Evolutionary conservation across 1,140 invertebrate species (phyloP).

Genomic region (Whitmania pigra): DNA sequence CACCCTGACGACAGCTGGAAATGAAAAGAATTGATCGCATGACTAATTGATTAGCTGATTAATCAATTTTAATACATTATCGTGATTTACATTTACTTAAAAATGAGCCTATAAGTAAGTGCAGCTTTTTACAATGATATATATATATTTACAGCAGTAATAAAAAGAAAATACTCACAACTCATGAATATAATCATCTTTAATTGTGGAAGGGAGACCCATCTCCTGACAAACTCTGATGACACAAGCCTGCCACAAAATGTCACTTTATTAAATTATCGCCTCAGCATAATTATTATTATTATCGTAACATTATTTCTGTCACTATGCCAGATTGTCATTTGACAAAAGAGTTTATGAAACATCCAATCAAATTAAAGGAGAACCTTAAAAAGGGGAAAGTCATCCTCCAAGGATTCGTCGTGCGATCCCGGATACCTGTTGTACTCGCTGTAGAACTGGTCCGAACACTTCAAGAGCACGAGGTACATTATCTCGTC

Average conservation of each 20-base stretch:
- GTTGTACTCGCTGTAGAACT: slow-evolving; percentile 72
- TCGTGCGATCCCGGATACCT: slow-evolving; percentile 77
- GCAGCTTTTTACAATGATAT: no score
- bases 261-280: background rate
- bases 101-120: no score
- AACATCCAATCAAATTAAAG: slow-evolving; percentile 3
- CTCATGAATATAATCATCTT: slow-evolving; percentile 89
- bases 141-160: no score
- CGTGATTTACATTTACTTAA: no score
- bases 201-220: slow-evolving; percentile 57
- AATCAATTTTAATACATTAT: no score
- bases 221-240: slow-evolving; percentile 71
- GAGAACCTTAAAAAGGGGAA: slow-evolving; percentile 64
- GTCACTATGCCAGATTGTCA: no score
- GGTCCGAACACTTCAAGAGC: slow-evolving; percentile 71
- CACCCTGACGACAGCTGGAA: slow-evolving; percentile 60
- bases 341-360: no score
- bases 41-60: no score
- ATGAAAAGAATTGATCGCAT: no score
- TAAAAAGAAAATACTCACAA: slow-evolving; percentile 47
- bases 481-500: slow-evolving; percentile 64
- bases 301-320: no score
- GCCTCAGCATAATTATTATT: no score
- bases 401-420: slow-evolving; percentile 75
- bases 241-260: slow-evolving; percentile 50